Evolutionary conservation across 2,113 vertebrate genomes (phyloP), one percentile per base, ranked within the genome.

Genomic region (Hypanus sabinus): DNA sequence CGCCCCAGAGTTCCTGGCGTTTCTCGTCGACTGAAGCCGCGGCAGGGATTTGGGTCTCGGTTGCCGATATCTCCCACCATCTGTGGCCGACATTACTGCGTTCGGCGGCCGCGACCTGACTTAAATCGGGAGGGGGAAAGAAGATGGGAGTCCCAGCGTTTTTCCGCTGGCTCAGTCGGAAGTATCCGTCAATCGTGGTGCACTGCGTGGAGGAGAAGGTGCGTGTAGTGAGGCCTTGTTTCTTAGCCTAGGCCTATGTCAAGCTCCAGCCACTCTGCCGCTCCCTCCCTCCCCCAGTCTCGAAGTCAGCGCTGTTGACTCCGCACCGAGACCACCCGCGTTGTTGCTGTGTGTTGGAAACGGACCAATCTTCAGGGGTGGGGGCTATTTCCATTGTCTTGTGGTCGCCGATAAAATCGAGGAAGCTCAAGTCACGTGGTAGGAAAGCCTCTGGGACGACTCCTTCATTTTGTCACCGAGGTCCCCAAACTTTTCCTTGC

Each of bases 61-160:
- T 10, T 16, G 77, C 14, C 77, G 77, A 18, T 6, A 30, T 30
- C 24, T 3, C 46, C 46, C 46, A 46, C 46, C 46, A 46, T 46
- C 46, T 46, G 46, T 46, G 46, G 62, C 92, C 14, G 27, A 33
- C 2, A 30, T 70, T 27, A 24, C 14, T 6, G n/a, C 90, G 20
- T 6, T 27, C 11, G 73, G 12, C 94, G 1, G 91, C 22, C 1
- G 85, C 94, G 0, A 65, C 8, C 62, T 65, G 62, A 65, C 14
- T 65, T 65, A 65, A 65, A 92, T 71, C 85, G 55, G 27, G 73
- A 18, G 94, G 87, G 62, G 62, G 62, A 11, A 18, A 70, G 22
- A n/a, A 62, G 95, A 99, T 99, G 99, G 99, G 99, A 95, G 98
- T 99, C 79, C 99, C 99, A 75, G 99, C 99, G 0, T 99, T 99